Evolutionary conservation across 30 jellyfish, hydroid and myxozoan species (phyloP).

Genomic region (Aurelia coerulea): DNA sequence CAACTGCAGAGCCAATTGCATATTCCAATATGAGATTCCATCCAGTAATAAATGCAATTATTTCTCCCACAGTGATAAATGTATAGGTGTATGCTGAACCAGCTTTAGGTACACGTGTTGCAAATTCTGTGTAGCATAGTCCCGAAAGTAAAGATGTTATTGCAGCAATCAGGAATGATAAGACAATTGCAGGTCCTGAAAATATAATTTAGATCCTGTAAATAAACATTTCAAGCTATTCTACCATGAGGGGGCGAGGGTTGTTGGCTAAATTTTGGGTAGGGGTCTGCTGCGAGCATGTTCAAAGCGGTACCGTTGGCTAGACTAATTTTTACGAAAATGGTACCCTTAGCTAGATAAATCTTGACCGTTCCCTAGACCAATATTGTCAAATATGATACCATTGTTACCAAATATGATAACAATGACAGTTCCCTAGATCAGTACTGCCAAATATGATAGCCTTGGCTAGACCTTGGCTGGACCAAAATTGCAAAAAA

Average conservation of each 20-base stretch:
- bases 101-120: slow-evolving; percentile 90
- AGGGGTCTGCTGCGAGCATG: too few species aligned
- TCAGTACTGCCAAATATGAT: too few species aligned
- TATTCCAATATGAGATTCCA: slow-evolving; percentile 92
- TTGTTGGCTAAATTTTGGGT: too few species aligned
- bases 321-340: too few species aligned
- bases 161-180: slow-evolving; percentile 93
- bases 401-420: too few species aligned
- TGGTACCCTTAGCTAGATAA: too few species aligned
- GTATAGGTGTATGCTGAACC: slow-evolving; percentile 93
- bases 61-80: slow-evolving; percentile 84
- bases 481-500: too few species aligned
- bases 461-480: too few species aligned
- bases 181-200: slow-evolving; percentile 87
- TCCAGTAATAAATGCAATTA: slow-evolving; percentile 87
- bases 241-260: not conserved
- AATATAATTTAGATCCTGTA: not conserved
- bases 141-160: slow-evolving; percentile 91
- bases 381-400: too few species aligned
- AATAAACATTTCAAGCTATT: not conserved
- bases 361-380: too few species aligned
- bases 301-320: too few species aligned
- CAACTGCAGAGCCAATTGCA: slow-evolving; percentile 91
- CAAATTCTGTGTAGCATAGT: slow-evolving; percentile 95
- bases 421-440: too few species aligned